These are phyloP conservation scores for Beris morrisii DNA, from an alignment of 2,888 invertebrate species.

Conservation along the genomic window DNA sequence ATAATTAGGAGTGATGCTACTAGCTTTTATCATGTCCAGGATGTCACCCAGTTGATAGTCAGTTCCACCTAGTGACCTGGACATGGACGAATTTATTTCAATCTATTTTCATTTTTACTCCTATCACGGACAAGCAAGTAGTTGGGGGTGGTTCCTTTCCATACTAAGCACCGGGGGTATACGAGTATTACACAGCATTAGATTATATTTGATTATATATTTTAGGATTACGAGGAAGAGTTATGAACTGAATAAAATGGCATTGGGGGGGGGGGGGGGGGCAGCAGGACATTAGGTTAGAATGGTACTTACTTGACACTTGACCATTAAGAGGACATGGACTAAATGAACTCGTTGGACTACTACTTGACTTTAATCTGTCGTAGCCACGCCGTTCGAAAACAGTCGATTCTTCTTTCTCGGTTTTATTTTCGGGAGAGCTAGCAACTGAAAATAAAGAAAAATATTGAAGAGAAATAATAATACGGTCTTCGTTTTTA, in stretches of 20 bases:
- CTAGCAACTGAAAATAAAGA: slow-evolving; percentile 74
- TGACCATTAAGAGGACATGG: slow-evolving; percentile 55
- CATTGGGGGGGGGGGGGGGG: background rate
- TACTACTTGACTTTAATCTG: slow-evolving; percentile 52
- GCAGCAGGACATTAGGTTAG: background rate
- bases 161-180: too few species aligned
- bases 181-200: too few species aligned
- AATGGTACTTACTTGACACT: slow-evolving; percentile 56
- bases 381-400: slow-evolving; percentile 55
- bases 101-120: too few species aligned
- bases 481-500: too few species aligned
- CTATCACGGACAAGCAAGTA: too few species aligned
- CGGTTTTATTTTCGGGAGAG: slow-evolving; percentile 70
- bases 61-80: too few species aligned
- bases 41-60: too few species aligned
- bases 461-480: too few species aligned
- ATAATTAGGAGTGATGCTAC: slow-evolving; percentile 21
- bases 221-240: background rate
- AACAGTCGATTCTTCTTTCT: slow-evolving; percentile 62
- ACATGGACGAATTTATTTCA: too few species aligned
- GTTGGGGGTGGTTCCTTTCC: too few species aligned
- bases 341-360: slow-evolving; percentile 44
- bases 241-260: background rate
- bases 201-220: background rate
- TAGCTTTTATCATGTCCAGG: slow-evolving; percentile 4